Evolutionary conservation across 2,888 invertebrate genomes (phyloP).

Genomic region (Leucania comma): DNA sequence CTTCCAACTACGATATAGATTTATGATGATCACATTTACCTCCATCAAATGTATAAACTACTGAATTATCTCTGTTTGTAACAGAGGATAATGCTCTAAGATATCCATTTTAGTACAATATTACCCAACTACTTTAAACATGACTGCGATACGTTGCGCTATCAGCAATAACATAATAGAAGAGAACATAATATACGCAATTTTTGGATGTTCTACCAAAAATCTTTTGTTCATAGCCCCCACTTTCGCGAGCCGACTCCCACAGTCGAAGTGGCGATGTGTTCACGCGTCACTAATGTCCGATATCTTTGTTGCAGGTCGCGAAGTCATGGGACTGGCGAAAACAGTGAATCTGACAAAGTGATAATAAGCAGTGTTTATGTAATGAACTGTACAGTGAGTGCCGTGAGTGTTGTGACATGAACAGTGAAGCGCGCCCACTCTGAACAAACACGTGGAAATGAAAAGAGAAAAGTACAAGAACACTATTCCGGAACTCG

Average conservation of each 20-base stretch:
- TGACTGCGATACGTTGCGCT: slow-evolving; percentile 11
- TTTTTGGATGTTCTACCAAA: slow-evolving; percentile 21
- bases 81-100: slow-evolving; percentile 1
- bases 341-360: slow-evolving; percentile 66
- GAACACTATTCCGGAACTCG: slow-evolving; percentile 77
- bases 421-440: slow-evolving; percentile 79
- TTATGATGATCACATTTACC: slow-evolving; percentile 16
- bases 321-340: slow-evolving; percentile 69
- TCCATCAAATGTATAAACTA: slow-evolving; percentile 17
- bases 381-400: slow-evolving; percentile 70
- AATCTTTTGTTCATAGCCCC: slow-evolving; percentile 7
- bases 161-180: slow-evolving; percentile 8
- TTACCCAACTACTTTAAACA: slow-evolving; percentile 20
- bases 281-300: slow-evolving; percentile 63
- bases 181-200: slow-evolving; percentile 5
- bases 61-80: neutral
- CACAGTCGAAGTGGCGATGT: slow-evolving; percentile 50
- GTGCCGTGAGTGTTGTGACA: slow-evolving; percentile 77
- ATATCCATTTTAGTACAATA: neutral
- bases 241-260: slow-evolving; percentile 38
- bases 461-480: slow-evolving; percentile 91
- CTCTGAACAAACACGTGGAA: slow-evolving; percentile 80
- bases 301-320: slow-evolving; percentile 75
- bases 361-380: slow-evolving; percentile 72
- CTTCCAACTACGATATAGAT: slow-evolving; percentile 3